Evolutionary conservation across 35 echinoderm and acorn worm species (phyloP).

Genomic region (Patiria miniata): DNA sequence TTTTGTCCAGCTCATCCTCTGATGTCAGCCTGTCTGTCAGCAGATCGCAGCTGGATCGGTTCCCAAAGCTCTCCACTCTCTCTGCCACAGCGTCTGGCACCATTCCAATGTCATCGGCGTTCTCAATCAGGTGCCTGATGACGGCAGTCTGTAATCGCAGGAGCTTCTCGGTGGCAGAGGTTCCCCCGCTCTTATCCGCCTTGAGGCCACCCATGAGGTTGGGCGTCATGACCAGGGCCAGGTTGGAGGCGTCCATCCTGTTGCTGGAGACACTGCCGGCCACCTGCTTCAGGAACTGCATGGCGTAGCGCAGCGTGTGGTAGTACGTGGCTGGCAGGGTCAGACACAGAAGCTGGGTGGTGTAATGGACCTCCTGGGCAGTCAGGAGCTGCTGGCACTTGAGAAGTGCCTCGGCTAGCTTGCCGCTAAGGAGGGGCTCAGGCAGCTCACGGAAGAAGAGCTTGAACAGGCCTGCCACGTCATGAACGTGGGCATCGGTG

Average conservation of each 20-base stretch:
- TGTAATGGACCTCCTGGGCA: slow-evolving; percentile 48
- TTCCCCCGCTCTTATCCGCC: background rate
- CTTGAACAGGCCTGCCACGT: slow-evolving; percentile 94
- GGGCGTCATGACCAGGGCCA: slow-evolving; percentile 82
- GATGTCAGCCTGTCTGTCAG: slow-evolving; percentile 76
- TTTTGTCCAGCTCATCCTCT: slow-evolving; percentile 96
- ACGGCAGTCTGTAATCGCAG: slow-evolving; percentile 56
- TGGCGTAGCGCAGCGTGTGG: slow-evolving; percentile 69
- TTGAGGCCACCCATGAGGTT: slow-evolving; percentile 51
- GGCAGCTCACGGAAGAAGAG: slow-evolving; percentile 87
- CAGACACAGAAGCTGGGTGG: slow-evolving; percentile 47
- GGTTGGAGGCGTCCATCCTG: slow-evolving; percentile 86
- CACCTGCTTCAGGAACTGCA: slow-evolving; percentile 76
- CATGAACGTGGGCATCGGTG: slow-evolving; percentile 50
- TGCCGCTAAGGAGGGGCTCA: slow-evolving; percentile 69
- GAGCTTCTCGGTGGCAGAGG: slow-evolving; percentile 67
- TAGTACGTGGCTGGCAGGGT: slow-evolving; percentile 56
- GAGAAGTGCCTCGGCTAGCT: slow-evolving; percentile 59
- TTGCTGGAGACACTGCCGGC: slow-evolving; percentile 58
- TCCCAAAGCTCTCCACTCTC: slow-evolving; percentile 58
- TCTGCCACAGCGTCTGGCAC: slow-evolving; percentile 78
- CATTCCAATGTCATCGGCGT: slow-evolving; percentile 78
- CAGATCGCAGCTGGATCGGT: slow-evolving; percentile 45
- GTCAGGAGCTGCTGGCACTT: slow-evolving; percentile 74
- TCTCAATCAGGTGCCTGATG: slow-evolving; percentile 68